Base-by-base conservation (phyloP, 1,140 invertebrate species). In the Zaprionus tsacasi region DNA sequence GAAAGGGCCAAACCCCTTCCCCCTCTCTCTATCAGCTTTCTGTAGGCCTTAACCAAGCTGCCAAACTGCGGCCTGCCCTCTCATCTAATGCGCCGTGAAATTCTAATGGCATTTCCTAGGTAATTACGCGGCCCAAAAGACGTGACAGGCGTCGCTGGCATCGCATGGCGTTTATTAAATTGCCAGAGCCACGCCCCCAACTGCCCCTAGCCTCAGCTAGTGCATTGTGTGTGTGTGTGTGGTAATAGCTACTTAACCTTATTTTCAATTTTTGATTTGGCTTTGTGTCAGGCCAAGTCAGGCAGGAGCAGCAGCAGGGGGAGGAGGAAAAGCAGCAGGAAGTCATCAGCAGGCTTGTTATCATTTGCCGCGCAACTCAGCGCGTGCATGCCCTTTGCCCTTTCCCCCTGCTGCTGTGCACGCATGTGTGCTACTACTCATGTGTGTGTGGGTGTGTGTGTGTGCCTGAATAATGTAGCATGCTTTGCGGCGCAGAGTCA, bases 181-280 rank as follows among this genome's bases (percentile, higher is more conserved):
- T 88, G 83, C 61, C 70, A 88, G 82, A 61, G 71, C 33, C 63
- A 61, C 65, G 64, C 68, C 72, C 52, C n/a, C 13, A 5, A 1
- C n/a, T n/a, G n/a, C n/a, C n/a, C n/a, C n/a, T n/a, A n/a, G 21
- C 2, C 21, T 21, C 21, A 1, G 21, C 21, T 21, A 2, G 6
- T 40, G 65, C 54, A 80, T 83, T 88, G 76, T 88, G 75, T 88
- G 75, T 88, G 76, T 88, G 75, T 88, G 75, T 59, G 70, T 59
- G 70, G 55, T 88, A 88, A 88, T 89, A 88, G 85, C 85, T 83
- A 88, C 85, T 88, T 88, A 88, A 83, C 85, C 85, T 89, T 88
- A 88, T 88, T 88, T 88, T 88, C 85, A 89, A 88, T 88, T 89
- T 87, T 88, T 88, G 85, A 88, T 88, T 88, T 70, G 78, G 66